Evolutionary conservation across 2,113 vertebrate genomes (phyloP).

Genomic region (Toxostoma redivivum): DNA sequence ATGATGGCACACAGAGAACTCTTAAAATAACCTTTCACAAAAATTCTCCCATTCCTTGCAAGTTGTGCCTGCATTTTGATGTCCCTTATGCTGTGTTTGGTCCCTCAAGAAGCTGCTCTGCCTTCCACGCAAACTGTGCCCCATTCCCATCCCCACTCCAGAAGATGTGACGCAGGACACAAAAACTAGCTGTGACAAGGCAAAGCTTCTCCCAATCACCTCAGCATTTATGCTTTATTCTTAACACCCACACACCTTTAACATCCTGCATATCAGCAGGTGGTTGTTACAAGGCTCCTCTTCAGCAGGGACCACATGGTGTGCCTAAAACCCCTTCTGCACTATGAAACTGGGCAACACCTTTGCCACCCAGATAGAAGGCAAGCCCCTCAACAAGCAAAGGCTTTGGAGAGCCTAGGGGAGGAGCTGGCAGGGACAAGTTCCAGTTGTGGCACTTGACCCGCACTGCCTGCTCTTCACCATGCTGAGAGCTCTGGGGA

Average conservation of each 20-base stretch:
- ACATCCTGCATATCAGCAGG: background rate
- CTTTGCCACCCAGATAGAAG: background rate
- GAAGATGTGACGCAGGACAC: background rate
- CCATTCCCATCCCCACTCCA: background rate
- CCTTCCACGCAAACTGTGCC: background rate
- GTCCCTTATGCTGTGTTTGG: background rate
- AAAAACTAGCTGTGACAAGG: background rate
- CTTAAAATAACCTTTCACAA: background rate
- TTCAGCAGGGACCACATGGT: background rate
- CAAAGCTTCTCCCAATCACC: background rate
- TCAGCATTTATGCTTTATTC: background rate
- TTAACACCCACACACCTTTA: background rate
- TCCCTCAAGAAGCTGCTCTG: background rate
- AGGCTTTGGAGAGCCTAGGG: background rate
- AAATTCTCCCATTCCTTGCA: background rate
- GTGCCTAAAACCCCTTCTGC: background rate
- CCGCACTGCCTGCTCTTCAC: background rate
- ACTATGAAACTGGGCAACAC: background rate
- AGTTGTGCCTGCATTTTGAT: background rate
- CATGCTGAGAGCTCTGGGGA: rapidly evolving
- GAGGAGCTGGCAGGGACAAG: background rate
- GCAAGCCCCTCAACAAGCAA: background rate
- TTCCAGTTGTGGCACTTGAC: background rate
- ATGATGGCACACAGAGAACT: background rate
- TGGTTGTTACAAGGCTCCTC: background rate